phyloP scores from a whole-genome alignment of 2,888 invertebrate species.

The Mythimna pallens region DNA sequence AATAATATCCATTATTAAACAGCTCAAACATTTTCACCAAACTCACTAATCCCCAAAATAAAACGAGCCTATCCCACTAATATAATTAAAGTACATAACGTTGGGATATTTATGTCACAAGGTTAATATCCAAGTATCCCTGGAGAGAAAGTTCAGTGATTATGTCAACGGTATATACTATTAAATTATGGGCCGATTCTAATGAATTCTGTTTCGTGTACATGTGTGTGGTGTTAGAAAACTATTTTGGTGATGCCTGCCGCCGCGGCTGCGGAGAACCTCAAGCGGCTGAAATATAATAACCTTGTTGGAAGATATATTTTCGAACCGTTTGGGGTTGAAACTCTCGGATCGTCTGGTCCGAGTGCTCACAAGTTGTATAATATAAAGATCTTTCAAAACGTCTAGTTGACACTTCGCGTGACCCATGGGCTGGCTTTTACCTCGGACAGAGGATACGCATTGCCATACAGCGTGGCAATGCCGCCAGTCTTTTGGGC shows the following conservation, averaged over 20 bases:
- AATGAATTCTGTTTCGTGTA: conserved; percentile 43
- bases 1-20: conserved; percentile 11
- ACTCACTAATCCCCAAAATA: conserved; percentile 1
- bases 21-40: not conserved
- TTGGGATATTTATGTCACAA: conserved; percentile 29
- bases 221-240: conserved; percentile 6
- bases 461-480: too few relatives aligned
- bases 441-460: too few relatives aligned
- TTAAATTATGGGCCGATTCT: conserved; percentile 37
- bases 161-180: conserved; percentile 35
- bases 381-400: too few relatives aligned
- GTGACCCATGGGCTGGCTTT: too few relatives aligned
- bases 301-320: too few relatives aligned
- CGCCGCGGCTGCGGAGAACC: too few relatives aligned
- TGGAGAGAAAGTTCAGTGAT: conserved; percentile 43
- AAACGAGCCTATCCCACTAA: conserved; percentile 16
- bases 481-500: too few relatives aligned
- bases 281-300: too few relatives aligned
- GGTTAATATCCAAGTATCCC: conserved; percentile 47
- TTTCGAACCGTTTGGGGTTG: too few relatives aligned
- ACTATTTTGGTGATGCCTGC: conserved; percentile 10
- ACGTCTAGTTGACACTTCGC: too few relatives aligned
- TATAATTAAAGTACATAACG: conserved; percentile 22
- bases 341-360: too few relatives aligned
- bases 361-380: too few relatives aligned